phyloP scores from a whole-genome alignment of 2,113 vertebrate species.

The Galbula dea region DNA sequence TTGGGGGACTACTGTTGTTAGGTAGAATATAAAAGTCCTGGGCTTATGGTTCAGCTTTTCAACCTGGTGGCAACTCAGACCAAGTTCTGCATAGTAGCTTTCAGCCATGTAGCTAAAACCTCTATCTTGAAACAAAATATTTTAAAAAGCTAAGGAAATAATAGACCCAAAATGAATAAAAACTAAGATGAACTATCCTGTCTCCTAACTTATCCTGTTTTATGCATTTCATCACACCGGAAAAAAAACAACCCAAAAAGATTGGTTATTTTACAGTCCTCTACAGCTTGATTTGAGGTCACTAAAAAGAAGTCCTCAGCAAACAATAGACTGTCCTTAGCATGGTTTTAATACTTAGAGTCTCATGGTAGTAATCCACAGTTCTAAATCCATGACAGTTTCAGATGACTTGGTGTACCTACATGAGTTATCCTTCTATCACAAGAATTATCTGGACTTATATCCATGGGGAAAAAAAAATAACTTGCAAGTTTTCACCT shows the following conservation, averaged over 20 bases:
- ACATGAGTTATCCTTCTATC: background rate
- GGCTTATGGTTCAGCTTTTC: background rate
- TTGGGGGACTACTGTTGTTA: background rate
- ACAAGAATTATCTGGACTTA: background rate
- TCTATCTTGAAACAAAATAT: background rate
- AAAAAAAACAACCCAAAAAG: background rate
- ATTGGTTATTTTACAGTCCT: background rate
- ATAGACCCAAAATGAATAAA: background rate
- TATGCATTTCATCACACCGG: background rate
- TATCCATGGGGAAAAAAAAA: background rate
- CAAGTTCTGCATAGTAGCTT: background rate
- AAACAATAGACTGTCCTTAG: background rate
- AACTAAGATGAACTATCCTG: background rate
- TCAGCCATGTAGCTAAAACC: background rate
- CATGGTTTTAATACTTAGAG: background rate
- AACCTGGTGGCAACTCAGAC: background rate
- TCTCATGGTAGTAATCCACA: background rate
- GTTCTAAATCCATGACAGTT: background rate
- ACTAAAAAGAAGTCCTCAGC: background rate
- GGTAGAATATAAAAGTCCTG: background rate
- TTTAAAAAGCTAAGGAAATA: background rate
- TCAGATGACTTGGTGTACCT: background rate
- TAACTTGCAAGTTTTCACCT: background rate
- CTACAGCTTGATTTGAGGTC: background rate
- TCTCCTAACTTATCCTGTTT: background rate